A percentile compares a stretch with the other conserved stretches of the same genome.
Conservation (phyloP, 2,113 vertebrate genomes). For the Etia nguti region DNA sequence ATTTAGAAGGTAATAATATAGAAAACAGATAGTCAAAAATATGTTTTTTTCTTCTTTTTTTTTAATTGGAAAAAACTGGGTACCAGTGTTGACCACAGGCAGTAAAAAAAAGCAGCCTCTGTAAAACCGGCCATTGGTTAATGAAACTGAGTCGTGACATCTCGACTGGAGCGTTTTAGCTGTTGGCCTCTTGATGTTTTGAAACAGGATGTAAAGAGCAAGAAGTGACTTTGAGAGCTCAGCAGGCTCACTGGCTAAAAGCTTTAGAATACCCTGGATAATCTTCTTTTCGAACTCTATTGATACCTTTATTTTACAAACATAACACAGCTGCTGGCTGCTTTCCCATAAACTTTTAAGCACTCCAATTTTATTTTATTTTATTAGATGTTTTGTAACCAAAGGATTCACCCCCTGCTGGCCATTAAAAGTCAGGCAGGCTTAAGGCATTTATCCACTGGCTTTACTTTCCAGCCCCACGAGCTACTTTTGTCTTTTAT, state of each 20-base stretch:
- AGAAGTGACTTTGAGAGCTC: not conserved
- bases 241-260: not conserved
- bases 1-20: not conserved
- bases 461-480: not conserved
- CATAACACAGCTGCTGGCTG: not conserved
- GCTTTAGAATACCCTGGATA: not conserved
- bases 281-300: not conserved
- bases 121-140: fast-evolving
- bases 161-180: not conserved
- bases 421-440: not conserved
- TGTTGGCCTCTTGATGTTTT: not conserved
- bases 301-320: not conserved
- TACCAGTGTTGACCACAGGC: not conserved
- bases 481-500: not conserved
- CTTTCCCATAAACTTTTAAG: not conserved
- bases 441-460: not conserved
- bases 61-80: fast-evolving
- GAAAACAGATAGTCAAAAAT: fast-evolving
- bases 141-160: not conserved
- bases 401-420: not conserved
- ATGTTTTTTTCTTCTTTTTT: not conserved
- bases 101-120: not conserved
- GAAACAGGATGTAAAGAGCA: not conserved
- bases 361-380: not conserved
- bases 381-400: not conserved